These are phyloP conservation scores for Notodonta ziczac DNA, from an alignment of 2,888 invertebrate genomes.

Conservation along the genomic window DNA sequence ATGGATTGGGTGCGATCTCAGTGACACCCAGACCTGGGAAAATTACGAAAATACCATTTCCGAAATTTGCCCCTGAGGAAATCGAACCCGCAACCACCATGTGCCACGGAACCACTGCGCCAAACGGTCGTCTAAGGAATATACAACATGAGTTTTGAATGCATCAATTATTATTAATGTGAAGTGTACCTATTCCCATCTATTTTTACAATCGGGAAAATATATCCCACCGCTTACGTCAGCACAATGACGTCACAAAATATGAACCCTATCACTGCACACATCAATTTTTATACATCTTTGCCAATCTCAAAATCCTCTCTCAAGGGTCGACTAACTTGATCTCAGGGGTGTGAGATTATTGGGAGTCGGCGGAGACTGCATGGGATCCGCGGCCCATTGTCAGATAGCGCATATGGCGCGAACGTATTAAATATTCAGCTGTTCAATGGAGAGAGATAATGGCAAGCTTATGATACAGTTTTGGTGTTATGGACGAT, in stretches of 20 bases:
- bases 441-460: constrained; percentile 49
- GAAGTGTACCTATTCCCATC: no score
- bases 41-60: no score
- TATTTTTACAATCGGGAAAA: background rate
- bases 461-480: constrained; percentile 17
- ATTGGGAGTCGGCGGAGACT: constrained; percentile 60
- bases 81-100: no score
- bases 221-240: constrained; percentile 18
- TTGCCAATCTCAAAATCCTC: constrained; percentile 52
- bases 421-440: constrained; percentile 73
- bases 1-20: no score
- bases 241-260: constrained; percentile 20
- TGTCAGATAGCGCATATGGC: constrained; percentile 64
- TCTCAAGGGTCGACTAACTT: constrained; percentile 50
- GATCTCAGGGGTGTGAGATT: constrained; percentile 65
- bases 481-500: background rate
- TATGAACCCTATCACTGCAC: constrained; percentile 39
- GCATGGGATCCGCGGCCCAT: constrained; percentile 53
- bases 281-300: constrained; percentile 40
- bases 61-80: no score
- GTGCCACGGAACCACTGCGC: no score
- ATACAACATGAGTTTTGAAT: no score
- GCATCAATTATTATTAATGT: no score
- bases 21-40: no score
- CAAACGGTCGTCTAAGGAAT: no score